Percentiles rank a stretch among this genome's conserved stretches.
Conservation (phyloP, 2,888 invertebrate species). For the Gryllus longicercus region DNA sequence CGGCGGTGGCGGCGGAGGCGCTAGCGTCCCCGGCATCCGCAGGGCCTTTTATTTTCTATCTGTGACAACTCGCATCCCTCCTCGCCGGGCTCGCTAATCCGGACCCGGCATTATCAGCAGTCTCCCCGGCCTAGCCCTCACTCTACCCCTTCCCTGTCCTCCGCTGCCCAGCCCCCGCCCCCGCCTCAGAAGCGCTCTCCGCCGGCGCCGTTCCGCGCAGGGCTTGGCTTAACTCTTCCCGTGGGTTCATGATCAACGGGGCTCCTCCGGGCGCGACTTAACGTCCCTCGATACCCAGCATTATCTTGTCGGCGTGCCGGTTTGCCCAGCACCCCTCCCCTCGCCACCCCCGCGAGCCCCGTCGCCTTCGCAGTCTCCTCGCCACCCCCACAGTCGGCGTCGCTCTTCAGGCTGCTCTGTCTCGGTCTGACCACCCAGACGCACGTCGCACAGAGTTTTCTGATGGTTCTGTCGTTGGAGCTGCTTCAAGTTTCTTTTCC, state of each 20-base stretch:
- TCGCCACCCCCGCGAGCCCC: neutral
- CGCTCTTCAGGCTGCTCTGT: too few relatives aligned
- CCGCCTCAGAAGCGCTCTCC: neutral
- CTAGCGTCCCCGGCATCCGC: neutral
- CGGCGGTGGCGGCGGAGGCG: neutral
- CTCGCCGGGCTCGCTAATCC: neutral
- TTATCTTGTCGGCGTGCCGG: slow-evolving; percentile 17
- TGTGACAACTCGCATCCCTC: neutral
- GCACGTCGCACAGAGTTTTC: too few relatives aligned
- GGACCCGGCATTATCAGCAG: neutral
- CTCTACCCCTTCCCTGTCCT: neutral
- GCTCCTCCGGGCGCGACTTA: neutral
- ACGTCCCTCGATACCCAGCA: neutral
- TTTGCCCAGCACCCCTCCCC: neutral
- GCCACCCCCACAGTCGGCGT: too few relatives aligned
- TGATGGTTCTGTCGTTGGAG: too few relatives aligned
- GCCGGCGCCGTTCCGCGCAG: neutral
- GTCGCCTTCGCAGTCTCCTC: too few relatives aligned
- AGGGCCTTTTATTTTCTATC: neutral
- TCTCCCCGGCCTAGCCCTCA: neutral
- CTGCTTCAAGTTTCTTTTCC: too few relatives aligned
- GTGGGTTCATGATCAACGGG: slow-evolving; percentile 17
- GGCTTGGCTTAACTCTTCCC: slow-evolving; percentile 17
- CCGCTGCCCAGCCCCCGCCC: neutral
- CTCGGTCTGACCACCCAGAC: too few relatives aligned